Evolutionary conservation across 2,113 vertebrate species (phyloP).

Genomic region (Prunella fulvescens): DNA sequence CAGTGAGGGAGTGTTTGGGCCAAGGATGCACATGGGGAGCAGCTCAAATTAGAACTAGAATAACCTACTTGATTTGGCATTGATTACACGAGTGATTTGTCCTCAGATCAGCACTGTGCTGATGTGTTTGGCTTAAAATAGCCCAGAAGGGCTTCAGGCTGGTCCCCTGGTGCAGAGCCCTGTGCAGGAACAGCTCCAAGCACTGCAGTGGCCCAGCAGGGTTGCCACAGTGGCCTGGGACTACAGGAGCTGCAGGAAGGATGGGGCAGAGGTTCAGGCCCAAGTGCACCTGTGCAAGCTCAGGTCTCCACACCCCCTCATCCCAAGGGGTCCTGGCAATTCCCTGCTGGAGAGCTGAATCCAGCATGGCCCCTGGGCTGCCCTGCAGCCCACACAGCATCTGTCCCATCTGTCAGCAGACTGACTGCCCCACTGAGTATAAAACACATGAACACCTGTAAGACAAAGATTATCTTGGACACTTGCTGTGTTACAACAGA

Average conservation of each 20-base stretch:
- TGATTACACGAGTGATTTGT: conserved; percentile 3
- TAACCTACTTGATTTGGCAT: conserved; percentile 27
- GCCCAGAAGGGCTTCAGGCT: background rate
- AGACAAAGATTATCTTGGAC: background rate
- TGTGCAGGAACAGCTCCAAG: background rate
- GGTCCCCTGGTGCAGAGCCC: rapidly evolving
- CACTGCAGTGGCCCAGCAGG: background rate
- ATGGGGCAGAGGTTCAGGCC: rapidly evolving
- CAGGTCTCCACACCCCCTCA: rapidly evolving
- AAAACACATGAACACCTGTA: rapidly evolving
- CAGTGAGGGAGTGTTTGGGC: background rate
- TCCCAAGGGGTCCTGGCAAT: background rate
- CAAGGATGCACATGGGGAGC: background rate
- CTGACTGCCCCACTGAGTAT: rapidly evolving
- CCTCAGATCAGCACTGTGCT: background rate
- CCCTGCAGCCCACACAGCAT: background rate
- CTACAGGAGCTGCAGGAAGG: background rate
- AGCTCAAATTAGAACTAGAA: conserved; percentile 6
- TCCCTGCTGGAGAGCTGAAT: background rate
- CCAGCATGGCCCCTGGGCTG: rapidly evolving
- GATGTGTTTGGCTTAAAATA: background rate
- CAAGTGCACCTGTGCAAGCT: rapidly evolving
- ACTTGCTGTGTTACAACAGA: background rate
- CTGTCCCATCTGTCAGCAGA: background rate
- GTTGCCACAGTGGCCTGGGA: background rate